These are phyloP conservation scores for Phthorimaea operculella DNA, from an alignment of 1,140 invertebrate genomes.

Conservation along the genomic window DNA sequence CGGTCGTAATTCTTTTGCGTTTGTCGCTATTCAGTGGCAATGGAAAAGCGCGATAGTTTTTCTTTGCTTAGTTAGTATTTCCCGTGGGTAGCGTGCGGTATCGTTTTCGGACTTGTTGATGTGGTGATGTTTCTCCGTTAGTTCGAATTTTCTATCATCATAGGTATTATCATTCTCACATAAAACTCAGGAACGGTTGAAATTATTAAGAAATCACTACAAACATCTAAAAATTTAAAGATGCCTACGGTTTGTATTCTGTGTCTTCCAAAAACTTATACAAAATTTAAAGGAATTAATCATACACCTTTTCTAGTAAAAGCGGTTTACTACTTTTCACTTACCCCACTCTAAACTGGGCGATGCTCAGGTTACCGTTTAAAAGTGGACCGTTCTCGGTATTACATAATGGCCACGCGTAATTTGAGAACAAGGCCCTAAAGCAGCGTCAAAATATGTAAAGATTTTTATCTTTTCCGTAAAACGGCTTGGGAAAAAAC, in stretches of 20 bases:
- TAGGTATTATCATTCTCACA: too few species aligned
- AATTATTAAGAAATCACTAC: too few species aligned
- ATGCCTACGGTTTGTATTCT: too few species aligned
- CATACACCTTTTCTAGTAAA: neutral
- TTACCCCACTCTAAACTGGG: slow-evolving; percentile 9
- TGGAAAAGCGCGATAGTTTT: slow-evolving; percentile 47
- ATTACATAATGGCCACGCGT: slow-evolving; percentile 61
- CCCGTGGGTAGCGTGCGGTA: slow-evolving; percentile 32
- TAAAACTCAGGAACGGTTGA: too few species aligned
- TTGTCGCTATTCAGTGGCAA: slow-evolving; percentile 21
- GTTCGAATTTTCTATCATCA: too few species aligned
- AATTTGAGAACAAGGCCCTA: slow-evolving; percentile 65
- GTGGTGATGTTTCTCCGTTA: neutral
- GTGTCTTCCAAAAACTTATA: too few species aligned
- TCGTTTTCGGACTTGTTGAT: slow-evolving; percentile 40
- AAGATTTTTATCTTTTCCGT: slow-evolving; percentile 69
- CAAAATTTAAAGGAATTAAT: neutral
- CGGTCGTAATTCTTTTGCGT: slow-evolving; percentile 24
- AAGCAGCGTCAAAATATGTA: slow-evolving; percentile 68
- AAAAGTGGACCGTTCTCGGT: slow-evolving; percentile 47
- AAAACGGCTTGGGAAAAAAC: slow-evolving; percentile 70
- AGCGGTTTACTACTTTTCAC: neutral
- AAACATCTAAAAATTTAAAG: too few species aligned
- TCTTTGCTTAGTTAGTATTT: slow-evolving; percentile 39
- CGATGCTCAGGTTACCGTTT: slow-evolving; percentile 20